Evolutionary conservation across 2,888 invertebrate species (phyloP).

Genomic region (Chrysolina americana): DNA sequence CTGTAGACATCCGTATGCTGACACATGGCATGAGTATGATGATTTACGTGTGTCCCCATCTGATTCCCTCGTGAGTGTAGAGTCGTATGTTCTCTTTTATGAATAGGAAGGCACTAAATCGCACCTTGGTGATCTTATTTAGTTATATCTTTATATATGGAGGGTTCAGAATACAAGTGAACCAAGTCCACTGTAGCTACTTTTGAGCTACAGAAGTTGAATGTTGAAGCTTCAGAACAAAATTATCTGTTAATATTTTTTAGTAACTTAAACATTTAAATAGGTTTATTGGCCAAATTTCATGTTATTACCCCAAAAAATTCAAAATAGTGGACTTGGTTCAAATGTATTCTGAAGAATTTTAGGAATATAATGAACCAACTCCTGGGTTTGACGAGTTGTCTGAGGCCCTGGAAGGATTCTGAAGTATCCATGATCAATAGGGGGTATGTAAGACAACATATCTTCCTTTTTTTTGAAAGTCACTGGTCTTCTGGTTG

Average conservation of each 20-base stretch:
- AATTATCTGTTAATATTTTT: slow-evolving; percentile 9
- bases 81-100: too few species aligned
- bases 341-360: background rate
- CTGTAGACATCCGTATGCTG: too few species aligned
- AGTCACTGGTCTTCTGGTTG: too few species aligned
- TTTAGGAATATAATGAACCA: slow-evolving; percentile 21
- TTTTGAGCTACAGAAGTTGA: background rate
- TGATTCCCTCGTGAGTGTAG: too few species aligned
- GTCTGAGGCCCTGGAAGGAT: slow-evolving; percentile 10
- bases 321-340: too few species aligned
- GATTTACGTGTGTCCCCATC: too few species aligned
- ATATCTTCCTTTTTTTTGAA: too few species aligned
- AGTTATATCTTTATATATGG: too few species aligned
- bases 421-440: slow-evolving; percentile 25
- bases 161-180: background rate
- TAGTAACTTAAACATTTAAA: background rate
- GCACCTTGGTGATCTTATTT: too few species aligned
- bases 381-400: background rate
- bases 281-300: slow-evolving; percentile 10
- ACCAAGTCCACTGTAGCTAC: background rate
- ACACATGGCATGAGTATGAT: too few species aligned
- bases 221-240: background rate
- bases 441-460: background rate
- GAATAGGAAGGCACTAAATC: too few species aligned
- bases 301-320: slow-evolving; percentile 15